Base-by-base conservation (phyloP, 1,140 invertebrate species). In the Pemphigus obesinymphae region DNA sequence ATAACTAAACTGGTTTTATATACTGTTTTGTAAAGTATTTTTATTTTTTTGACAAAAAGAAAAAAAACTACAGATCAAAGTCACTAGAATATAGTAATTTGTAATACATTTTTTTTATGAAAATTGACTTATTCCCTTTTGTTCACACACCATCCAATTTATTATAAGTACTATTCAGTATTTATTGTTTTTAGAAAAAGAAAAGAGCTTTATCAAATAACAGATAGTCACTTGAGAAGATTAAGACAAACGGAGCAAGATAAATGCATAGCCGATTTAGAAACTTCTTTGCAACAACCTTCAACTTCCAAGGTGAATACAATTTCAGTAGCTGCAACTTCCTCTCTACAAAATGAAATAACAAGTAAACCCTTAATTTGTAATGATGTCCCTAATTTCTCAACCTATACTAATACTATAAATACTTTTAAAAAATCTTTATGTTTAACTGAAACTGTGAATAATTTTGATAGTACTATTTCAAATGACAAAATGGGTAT, bases 211-310 rank as follows among this genome's bases (percentile, higher is more conserved):
- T 26, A 7, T 48, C 40, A 73, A 31, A 8, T 73, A 73, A 73
- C 43, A 48, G 6, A 73, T 48, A 13, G 43, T 45, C 70, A 73
- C 17, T 48, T 72, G n/a, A 48, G 15, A 2, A 48, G 70, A 72
- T 17, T 73, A 20, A 48, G 45, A 45, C 6, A 73, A 73, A 15
- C 6, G 10, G 70, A 48, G 23, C 15, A 73, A 73, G 43, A 73
- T 29, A 73, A n/a, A 48, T 29, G 26, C 17, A 20, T 29, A 45
- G 13, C 26, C 15, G 29, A 72, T 20, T 73, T 29, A n/a, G 23
- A 73, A 73, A 48, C 23, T 48, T 73, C 70, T 48, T 15, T 31
- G 15, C 23, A 73, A 73, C 70, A 73, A 73, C 43, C 43, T 45
- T 73, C 43, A 48, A 73, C 43, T 45, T 73, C 40, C 23, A 17